phyloP scores from a whole-genome alignment of 2,113 vertebrate species.

The Antidorcas marsupialis region DNA sequence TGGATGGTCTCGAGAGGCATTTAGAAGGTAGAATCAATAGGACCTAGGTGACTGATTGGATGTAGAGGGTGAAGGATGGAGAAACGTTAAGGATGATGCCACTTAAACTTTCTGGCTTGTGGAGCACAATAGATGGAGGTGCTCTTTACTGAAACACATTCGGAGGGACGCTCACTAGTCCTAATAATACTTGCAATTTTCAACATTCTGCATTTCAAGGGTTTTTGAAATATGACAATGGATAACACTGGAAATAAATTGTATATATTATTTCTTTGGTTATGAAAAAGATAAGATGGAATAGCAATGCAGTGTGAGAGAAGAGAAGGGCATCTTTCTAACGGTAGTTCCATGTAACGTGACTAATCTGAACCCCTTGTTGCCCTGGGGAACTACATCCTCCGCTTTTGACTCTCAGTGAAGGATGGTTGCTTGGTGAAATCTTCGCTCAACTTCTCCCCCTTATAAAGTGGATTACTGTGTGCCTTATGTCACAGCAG shows the following conservation, averaged over 20 bases:
- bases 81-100: fast-evolving
- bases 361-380: neutral
- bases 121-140: fast-evolving
- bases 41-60: neutral
- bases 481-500: fast-evolving
- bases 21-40: neutral
- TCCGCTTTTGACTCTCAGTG: neutral
- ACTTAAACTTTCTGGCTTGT: neutral
- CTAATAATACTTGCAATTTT: neutral
- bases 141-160: too few species aligned
- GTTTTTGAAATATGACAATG: neutral
- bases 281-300: neutral
- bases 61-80: fast-evolving
- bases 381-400: fast-evolving
- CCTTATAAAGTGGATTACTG: fast-evolving
- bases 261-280: neutral
- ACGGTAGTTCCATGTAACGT: fast-evolving
- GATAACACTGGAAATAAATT: neutral
- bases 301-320: neutral
- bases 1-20: fast-evolving
- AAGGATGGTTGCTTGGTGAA: neutral
- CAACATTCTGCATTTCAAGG: neutral
- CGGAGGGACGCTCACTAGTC: fast-evolving
- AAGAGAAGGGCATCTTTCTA: neutral
- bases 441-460: fast-evolving